Evolutionary conservation across 2,888 invertebrate species (phyloP), one percentile per base, ranked within the genome.

Genomic region (Plebejus anna): DNA sequence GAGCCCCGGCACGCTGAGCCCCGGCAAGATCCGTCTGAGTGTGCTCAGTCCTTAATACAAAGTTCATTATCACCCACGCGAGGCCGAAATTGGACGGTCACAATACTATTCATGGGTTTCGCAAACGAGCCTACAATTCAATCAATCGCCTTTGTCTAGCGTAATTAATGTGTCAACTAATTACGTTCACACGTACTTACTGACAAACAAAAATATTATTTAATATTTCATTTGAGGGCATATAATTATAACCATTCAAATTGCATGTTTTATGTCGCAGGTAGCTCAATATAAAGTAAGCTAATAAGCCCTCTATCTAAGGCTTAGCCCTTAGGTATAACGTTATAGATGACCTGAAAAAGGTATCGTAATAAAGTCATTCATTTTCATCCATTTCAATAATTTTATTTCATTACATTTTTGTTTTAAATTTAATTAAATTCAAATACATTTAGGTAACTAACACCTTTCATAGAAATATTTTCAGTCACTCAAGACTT

Each of bases 1-100:
- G n/a, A 22, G 22, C 22, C 22, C 22, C 22, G 22, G 22, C 22
- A 22, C 22, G 22, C 22, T 22, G 22, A 22, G 22, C 22, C 22
- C 22, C 22, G 22, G 22, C 22, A 22, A 22, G 22, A 22, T 22
- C 22, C 22, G 22, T 22, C 22, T 22, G 22, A 22, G 22, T 22
- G 22, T 22, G 22, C 22, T 22, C 22, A 22, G 22, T 22, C 22
- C 22, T 22, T 78, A 79, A 78, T 78, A 38, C 76, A 76, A 76
- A 79, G 78, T 78, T 79, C 78, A 80, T 79, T 81, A 78, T 75
- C 77, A 75, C 78, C 78, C 72, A 77, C 78, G 79, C 80, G 78
- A 79, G 78, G 78, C 78, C 77, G 78, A 79, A 80, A 79, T 78
- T 70, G 76, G 77, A 70, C 77, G 57, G 71, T 72, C 75, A 77